Conservation (phyloP, 1,140 invertebrate genomes). For the Philotrypesis tridentata region DNA sequence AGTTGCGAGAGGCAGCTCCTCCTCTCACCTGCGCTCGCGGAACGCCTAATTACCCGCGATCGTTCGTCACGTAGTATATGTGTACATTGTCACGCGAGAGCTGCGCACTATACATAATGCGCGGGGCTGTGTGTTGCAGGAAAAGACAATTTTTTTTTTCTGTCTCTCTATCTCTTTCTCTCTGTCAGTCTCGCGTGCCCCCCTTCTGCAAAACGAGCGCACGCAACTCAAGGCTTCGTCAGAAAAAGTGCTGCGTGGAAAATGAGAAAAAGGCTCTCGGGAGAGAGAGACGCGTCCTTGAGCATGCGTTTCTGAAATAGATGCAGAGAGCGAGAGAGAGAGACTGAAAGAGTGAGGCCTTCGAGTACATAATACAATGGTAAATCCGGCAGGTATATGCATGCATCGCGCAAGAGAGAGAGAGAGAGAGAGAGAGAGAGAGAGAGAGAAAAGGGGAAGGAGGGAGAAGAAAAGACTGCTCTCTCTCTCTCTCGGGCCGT, state of each 20-base stretch:
- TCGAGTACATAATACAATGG: slow-evolving; percentile 26
- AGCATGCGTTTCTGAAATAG: slow-evolving; percentile 48
- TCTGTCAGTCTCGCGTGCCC: background rate
- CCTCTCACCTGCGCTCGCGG: too few relatives aligned
- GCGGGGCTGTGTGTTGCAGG: background rate
- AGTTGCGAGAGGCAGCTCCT: background rate
- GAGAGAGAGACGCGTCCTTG: slow-evolving; percentile 26
- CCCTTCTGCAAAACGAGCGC: background rate
- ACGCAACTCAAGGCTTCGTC: slow-evolving; percentile 4
- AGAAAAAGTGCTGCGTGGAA: slow-evolving; percentile 13
- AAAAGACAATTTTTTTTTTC: slow-evolving; percentile 11
- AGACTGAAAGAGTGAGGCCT: slow-evolving; percentile 29
- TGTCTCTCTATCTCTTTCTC: too few relatives aligned
- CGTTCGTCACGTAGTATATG: slow-evolving; percentile 39
- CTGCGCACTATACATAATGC: too few relatives aligned
- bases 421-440: background rate
- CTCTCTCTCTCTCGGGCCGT: background rate
- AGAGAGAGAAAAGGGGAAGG: background rate
- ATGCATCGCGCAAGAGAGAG: background rate
- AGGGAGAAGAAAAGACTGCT: background rate
- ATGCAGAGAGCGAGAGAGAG: slow-evolving; percentile 20
- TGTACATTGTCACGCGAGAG: slow-evolving; percentile 11
- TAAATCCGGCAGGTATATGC: slow-evolving; percentile 10
- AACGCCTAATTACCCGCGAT: slow-evolving; percentile 29
- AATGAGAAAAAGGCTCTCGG: background rate